Evolutionary conservation across 2,888 invertebrate genomes (phyloP).

Genomic region (Peribatodes rhomboidaria): DNA sequence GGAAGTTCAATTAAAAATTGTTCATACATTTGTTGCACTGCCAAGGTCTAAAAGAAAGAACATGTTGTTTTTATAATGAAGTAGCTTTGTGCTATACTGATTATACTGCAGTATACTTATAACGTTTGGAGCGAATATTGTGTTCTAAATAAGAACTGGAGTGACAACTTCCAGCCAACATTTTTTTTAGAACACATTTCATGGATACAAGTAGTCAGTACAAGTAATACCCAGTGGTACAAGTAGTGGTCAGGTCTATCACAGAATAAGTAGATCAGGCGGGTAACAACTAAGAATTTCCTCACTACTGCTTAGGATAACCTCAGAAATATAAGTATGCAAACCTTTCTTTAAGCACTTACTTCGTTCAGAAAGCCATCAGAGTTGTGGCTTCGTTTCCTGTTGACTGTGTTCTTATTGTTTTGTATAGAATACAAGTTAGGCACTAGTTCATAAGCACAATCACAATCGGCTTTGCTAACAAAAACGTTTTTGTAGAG

Average conservation of each 20-base stretch:
- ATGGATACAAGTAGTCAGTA: too few species aligned
- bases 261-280: too few species aligned
- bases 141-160: too few species aligned
- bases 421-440: slow-evolving; percentile 62
- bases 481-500: slow-evolving; percentile 62
- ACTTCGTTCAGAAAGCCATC: slow-evolving; percentile 63
- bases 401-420: slow-evolving; percentile 47
- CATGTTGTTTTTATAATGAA: background rate
- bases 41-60: slow-evolving; percentile 60
- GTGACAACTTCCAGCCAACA: too few species aligned
- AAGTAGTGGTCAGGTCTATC: too few species aligned
- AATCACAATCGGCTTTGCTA: slow-evolving; percentile 36
- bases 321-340: background rate
- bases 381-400: slow-evolving; percentile 59
- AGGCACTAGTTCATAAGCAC: slow-evolving; percentile 54
- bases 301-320: too few species aligned
- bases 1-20: slow-evolving; percentile 56
- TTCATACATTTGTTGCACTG: slow-evolving; percentile 60
- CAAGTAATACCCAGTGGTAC: too few species aligned
- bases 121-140: too few species aligned
- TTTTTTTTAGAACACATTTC: too few species aligned
- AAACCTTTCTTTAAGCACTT: slow-evolving; percentile 32
- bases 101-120: too few species aligned
- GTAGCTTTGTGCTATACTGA: background rate
- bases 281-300: background rate